Conservation (phyloP, 2,797 vertebrate genomes). For the Neopelma chrysocephalum region DNA sequence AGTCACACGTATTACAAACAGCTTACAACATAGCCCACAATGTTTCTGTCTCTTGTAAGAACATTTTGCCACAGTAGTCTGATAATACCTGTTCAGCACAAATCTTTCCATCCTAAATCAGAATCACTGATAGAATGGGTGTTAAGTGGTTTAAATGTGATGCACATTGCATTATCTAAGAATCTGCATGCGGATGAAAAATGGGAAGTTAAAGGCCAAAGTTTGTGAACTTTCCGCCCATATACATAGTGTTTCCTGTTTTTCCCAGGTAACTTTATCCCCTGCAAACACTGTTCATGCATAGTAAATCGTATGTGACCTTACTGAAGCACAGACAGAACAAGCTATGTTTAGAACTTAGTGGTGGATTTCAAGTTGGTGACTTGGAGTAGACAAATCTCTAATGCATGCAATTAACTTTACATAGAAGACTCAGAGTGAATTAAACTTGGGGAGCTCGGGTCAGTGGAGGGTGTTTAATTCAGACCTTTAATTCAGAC, state of each 20-base stretch:
- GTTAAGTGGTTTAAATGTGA: neutral
- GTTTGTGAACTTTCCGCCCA: neutral
- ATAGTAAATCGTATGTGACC: neutral
- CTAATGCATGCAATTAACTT: neutral
- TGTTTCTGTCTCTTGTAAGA: neutral
- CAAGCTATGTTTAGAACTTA: neutral
- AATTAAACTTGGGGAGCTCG: neutral
- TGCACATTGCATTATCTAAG: neutral
- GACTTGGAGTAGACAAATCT: neutral
- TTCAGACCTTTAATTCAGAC: neutral
- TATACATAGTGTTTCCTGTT: neutral
- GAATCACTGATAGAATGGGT: neutral
- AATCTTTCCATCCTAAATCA: neutral
- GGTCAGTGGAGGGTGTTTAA: neutral
- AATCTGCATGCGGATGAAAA: neutral
- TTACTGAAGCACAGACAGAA: neutral
- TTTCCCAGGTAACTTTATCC: neutral
- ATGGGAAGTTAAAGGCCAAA: neutral
- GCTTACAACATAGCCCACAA: accelerated
- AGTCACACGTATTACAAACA: neutral
- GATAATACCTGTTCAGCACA: neutral
- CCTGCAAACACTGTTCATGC: neutral
- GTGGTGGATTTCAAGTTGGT: neutral
- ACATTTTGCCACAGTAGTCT: neutral
- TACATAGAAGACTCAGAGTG: neutral